phyloP scores from a whole-genome alignment of 2,113 vertebrate species.

The Gobiocypris rarus region DNA sequence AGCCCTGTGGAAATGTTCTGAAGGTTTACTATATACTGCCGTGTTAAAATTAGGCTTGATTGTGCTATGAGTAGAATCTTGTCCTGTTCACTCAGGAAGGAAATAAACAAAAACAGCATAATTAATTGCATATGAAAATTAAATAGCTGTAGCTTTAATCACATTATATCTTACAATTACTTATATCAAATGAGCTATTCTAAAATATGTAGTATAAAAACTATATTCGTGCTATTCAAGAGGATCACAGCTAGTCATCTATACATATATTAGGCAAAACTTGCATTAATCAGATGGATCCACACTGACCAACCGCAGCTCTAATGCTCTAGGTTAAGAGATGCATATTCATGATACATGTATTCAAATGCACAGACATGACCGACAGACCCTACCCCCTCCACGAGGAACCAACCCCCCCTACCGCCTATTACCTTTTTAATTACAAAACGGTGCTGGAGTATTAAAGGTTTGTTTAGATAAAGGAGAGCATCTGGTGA shows the following conservation, averaged over 20 bases:
- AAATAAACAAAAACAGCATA: background rate
- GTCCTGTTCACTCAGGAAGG: background rate
- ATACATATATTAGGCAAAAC: slow-evolving; percentile 37
- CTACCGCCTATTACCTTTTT: slow-evolving; percentile 52
- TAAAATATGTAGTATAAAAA: background rate
- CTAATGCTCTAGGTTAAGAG: slow-evolving; percentile 56
- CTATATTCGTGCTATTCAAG: background rate
- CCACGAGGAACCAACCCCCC: slow-evolving; percentile 15
- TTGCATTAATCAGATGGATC: slow-evolving; percentile 46
- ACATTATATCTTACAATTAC: background rate
- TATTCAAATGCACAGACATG: slow-evolving; percentile 59
- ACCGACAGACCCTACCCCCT: slow-evolving; percentile 41
- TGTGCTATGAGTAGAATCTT: background rate
- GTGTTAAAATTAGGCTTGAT: slow-evolving; percentile 25
- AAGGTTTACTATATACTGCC: background rate
- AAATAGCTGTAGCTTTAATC: background rate
- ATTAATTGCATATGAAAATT: background rate
- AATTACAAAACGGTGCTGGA: slow-evolving; percentile 38
- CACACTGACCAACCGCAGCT: slow-evolving; percentile 49
- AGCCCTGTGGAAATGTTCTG: slow-evolving; percentile 29
- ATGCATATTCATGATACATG: slow-evolving; percentile 66
- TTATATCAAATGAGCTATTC: background rate
- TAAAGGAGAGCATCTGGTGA: slow-evolving; percentile 33
- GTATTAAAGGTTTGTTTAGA: slow-evolving; percentile 53
- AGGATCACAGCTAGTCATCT: background rate